Evolutionary conservation across 2,113 vertebrate species (phyloP), one percentile per base, ranked within the genome.

Genomic region (Oceanites oceanicus): DNA sequence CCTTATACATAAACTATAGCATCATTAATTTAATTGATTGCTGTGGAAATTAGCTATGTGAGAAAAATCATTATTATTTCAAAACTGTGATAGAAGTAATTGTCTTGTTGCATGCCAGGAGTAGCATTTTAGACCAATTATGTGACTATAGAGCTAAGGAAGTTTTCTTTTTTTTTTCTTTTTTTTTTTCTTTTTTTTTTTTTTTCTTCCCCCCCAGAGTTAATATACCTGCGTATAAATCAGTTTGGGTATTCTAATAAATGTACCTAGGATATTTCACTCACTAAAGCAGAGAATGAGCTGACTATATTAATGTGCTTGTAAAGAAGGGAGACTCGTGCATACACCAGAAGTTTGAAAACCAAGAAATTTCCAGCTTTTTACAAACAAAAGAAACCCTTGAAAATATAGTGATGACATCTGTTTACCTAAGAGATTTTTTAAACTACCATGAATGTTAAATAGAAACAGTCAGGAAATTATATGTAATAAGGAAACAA

Each of bases 41-140:
- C 3, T 87, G 44, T 93, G 50, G 36, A 93, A 92, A 88, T 70
- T 50, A 84, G 47, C 27, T 55, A 4, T 70, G 26, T 63, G 32
- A 88, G 49, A 79, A 74, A 83, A 96, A 45, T 45, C 21, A 59
- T 86, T 71, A 81, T 71, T 91, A 56, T 89, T 92, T 94, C 68
- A 86, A 86, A 86, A 49, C 26, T 61, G 8, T 53, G 49, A 42
- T 42, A 71, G 25, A 73, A 92, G 44, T 49, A 95, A 90, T 85
- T 93, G 5, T 88, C 16, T 68, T 84, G 22, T 52, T 81, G 3
- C 15, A 75, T 73, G 14, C 3, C 36, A 61, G 20, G 32, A 87
- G 90, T 84, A 86, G 6, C 40, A 92, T 95, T 90, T 92, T 91
- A 91, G 34, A 73, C 5, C 3, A 52, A 72, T 94, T 78, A 65